Percentiles rank a stretch among this genome's conserved stretches.
Conservation (phyloP, 2,797 vertebrate genomes). For the Decapterus maruadsi region DNA sequence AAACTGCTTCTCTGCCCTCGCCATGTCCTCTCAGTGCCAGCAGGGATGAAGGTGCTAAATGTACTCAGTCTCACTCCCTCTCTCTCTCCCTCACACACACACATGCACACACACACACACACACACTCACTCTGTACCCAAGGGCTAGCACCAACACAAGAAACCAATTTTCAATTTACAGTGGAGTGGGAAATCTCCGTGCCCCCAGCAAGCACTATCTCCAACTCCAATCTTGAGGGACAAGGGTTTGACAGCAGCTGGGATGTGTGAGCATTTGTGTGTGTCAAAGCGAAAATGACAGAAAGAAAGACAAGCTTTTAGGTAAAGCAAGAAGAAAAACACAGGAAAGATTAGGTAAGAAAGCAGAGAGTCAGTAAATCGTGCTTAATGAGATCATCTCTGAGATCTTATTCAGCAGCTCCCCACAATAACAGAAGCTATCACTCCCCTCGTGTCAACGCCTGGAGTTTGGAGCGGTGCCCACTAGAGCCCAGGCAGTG, state of each 20-base stretch:
- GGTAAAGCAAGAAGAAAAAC: constrained; percentile 15
- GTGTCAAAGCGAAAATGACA: constrained; percentile 18
- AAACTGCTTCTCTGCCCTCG: constrained; percentile 44
- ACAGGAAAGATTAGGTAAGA: not conserved
- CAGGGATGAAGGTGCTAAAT: constrained; percentile 71
- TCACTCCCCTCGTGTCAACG: constrained; percentile 41
- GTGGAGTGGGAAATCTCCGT: constrained; percentile 85
- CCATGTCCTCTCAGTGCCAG: constrained; percentile 60
- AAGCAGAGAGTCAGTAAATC: constrained; percentile 24
- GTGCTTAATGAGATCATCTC: constrained; percentile 51
- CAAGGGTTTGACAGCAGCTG: constrained; percentile 63
- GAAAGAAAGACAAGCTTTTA: constrained; percentile 20
- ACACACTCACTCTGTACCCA: constrained; percentile 51
- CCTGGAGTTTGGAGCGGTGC: constrained; percentile 52
- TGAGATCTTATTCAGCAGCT: constrained; percentile 51
- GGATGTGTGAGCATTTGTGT: constrained; percentile 45
- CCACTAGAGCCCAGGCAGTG: constrained; percentile 65
- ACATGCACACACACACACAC: constrained; percentile 25
- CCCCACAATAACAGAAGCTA: constrained; percentile 49
- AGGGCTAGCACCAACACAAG: constrained; percentile 78
- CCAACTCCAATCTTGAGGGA: constrained; percentile 60
- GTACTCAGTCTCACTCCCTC: constrained; percentile 44
- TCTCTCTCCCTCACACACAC: constrained; percentile 18
- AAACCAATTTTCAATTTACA: constrained; percentile 86
- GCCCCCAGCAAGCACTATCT: constrained; percentile 72